Conservation (phyloP, 1,140 invertebrate species). For the Drosophila triauraria region DNA sequence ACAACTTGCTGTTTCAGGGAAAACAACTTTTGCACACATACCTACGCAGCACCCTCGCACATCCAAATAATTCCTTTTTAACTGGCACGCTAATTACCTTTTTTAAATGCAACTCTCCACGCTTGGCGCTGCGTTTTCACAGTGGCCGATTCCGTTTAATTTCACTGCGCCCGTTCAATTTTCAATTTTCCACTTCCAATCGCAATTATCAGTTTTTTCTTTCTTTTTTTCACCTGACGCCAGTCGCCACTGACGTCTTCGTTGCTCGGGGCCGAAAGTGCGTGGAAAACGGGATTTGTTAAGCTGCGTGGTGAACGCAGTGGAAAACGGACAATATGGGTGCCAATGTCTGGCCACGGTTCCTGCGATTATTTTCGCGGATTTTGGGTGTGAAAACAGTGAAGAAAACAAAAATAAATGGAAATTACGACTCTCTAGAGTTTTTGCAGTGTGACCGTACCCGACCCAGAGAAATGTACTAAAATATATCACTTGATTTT, state of each 20-base stretch:
- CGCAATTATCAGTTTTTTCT: conserved; percentile 33
- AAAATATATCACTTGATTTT: not conserved
- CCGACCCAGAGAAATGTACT: not conserved
- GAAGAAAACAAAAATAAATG: conserved; percentile 50
- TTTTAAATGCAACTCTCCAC: conserved; percentile 70
- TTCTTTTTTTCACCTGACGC: conserved; percentile 34
- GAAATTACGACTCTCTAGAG: conserved; percentile 30
- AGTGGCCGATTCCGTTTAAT: conserved; percentile 63
- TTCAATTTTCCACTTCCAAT: conserved; percentile 16
- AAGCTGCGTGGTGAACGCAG: conserved; percentile 1
- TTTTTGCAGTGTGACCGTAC: conserved; percentile 9
- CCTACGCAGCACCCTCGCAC: conserved; percentile 19
- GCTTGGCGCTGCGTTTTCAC: conserved; percentile 64
- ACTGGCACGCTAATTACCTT: conserved; percentile 68
- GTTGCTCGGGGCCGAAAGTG: not conserved
- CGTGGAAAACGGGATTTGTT: not conserved
- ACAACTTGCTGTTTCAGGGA: conserved; percentile 65
- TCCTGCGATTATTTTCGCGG: conserved; percentile 11
- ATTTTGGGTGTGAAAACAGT: conserved; percentile 33
- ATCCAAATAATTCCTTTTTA: conserved; percentile 36
- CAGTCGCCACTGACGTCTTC: conserved; percentile 38
- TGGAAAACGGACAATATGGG: conserved; percentile 14
- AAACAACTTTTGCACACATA: conserved; percentile 69
- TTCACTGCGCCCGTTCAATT: conserved; percentile 21
- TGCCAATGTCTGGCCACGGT: not conserved